Evolutionary conservation across 2,888 invertebrate genomes (phyloP), one percentile per base, ranked within the genome.

Genomic region (Machimus atricapillus): DNA sequence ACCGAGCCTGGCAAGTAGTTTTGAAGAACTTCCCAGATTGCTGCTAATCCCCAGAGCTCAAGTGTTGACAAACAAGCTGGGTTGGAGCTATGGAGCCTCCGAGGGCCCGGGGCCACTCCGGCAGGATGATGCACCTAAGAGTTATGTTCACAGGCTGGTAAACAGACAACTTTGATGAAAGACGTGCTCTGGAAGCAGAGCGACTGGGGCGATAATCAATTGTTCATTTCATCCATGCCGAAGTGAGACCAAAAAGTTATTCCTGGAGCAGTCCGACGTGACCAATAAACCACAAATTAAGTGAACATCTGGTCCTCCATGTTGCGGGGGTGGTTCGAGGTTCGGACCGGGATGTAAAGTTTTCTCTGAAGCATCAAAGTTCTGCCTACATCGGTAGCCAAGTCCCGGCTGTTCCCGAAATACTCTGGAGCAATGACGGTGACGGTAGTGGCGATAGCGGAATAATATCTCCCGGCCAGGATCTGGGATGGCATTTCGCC

Each of bases 221-320:
- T 85, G 85, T 85, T 85, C 85, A 85, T 85, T 73, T 85, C 27
- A 23, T 83, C 40, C 73, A 43, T 23, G 40, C 56, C 81, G 31
- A 31, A 81, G 81, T 46, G 81, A 58, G 83, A 66, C 83, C 40
- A 83, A 83, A 83, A 83, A 83, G 34, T 83, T 83, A 37, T 40
- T 37, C 83, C 83, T 40, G 23, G 27, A 83, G 83, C 78, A 86
- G 86, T 86, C 73, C 79, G 79, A 86, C 81, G 86, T 86, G 86
- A 86, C 86, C 86, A 86, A 86, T 86, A 81, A 86, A 86, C 86
- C 86, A 86, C 86, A 86, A 86, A 81, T 86, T 86, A 86, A 81
- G 79, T 86, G 81, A 86, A 81, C 86, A 86, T 86, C 81, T 86
- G 86, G 86, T 86, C 66, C 58, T 14, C 58, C 58, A 78, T 40